Conservation (phyloP, 2,888 invertebrate species). For the Argyresthia goedartella region DNA sequence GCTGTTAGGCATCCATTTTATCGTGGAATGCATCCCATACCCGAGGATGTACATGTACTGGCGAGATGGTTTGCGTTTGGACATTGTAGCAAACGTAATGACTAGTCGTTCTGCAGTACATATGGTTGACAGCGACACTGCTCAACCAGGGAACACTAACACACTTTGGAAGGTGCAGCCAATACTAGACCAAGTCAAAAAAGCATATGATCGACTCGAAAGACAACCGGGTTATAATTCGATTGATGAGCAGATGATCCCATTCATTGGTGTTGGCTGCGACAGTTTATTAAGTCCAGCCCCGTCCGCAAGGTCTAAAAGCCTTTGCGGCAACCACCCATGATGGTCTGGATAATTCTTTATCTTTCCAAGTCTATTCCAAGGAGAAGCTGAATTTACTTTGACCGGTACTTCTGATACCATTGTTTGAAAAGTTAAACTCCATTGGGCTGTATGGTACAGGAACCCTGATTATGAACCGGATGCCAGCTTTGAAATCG, state of each 20-base stretch:
- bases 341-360: conserved; percentile 7
- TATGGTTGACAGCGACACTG: not conserved
- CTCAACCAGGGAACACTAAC: not conserved
- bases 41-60: too few species aligned
- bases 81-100: not conserved
- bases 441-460: conserved; percentile 3
- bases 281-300: not conserved
- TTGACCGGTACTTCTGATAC: conserved; percentile 6
- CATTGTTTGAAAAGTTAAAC: conserved; percentile 3
- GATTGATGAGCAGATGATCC: not conserved
- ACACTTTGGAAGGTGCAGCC: too few species aligned
- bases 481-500: too few species aligned
- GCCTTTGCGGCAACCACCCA: not conserved
- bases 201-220: too few species aligned
- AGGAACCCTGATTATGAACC: conserved; percentile 7
- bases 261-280: not conserved
- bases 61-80: too few species aligned
- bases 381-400: conserved; percentile 7
- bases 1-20: too few species aligned
- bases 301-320: not conserved
- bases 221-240: not conserved
- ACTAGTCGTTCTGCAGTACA: not conserved
- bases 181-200: too few species aligned
- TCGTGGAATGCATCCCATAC: too few species aligned
- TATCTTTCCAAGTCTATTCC: conserved; percentile 10